Evolutionary conservation across 2,888 invertebrate species (phyloP).

Genomic region (Pseudolycoriella hygida): DNA sequence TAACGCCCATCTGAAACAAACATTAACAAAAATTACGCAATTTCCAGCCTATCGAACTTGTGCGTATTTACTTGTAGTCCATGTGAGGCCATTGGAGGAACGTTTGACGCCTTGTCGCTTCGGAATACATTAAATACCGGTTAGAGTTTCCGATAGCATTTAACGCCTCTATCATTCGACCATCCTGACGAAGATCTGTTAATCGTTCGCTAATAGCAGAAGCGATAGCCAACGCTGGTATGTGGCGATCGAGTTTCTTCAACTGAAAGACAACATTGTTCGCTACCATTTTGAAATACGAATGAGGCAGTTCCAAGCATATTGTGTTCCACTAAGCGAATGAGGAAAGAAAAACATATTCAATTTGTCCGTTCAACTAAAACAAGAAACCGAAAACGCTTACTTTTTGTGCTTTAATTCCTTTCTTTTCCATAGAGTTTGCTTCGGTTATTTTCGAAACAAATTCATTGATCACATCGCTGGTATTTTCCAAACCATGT

Average conservation of each 20-base stretch:
- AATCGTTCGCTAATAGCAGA: conserved; percentile 78
- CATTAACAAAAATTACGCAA: conserved; percentile 12
- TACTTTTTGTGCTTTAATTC: conserved; percentile 82
- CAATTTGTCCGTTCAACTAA: conserved; percentile 7
- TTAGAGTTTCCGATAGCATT: conserved; percentile 22
- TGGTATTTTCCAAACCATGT: conserved; percentile 57
- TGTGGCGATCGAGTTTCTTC: conserved; percentile 62
- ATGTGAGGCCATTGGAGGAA: conserved; percentile 92
- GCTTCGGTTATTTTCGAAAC: conserved; percentile 54
- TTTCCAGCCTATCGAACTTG: too few species aligned
- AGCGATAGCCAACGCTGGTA: conserved; percentile 74
- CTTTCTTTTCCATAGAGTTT: conserved; percentile 56
- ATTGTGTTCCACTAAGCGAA: conserved; percentile 74
- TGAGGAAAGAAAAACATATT: conserved; percentile 5
- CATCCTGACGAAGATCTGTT: conserved; percentile 47
- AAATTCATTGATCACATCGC: conserved; percentile 60
- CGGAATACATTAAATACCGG: conserved; percentile 68
- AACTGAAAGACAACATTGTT: conserved; percentile 65
- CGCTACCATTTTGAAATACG: conserved; percentile 61
- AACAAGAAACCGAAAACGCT: neutral
- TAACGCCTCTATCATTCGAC: conserved; percentile 26
- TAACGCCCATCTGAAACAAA: conserved; percentile 90
- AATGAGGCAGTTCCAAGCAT: conserved; percentile 62
- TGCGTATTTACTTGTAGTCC: conserved; percentile 71
- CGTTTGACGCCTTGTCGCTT: conserved; percentile 76